Evolutionary conservation across 2,797 vertebrate species (phyloP).

Genomic region (Sebastes trivittatus): DNA sequence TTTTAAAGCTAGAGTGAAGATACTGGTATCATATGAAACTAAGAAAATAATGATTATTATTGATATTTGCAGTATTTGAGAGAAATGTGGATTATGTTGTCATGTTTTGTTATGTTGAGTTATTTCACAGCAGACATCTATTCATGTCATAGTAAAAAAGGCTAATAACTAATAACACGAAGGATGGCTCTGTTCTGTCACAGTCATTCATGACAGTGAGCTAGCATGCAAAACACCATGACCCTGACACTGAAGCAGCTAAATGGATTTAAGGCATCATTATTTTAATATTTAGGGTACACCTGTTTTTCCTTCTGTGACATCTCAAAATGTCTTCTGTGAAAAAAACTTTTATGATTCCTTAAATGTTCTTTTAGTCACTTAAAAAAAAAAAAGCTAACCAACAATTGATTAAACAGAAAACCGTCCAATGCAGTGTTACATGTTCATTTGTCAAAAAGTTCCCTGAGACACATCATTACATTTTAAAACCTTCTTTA

Average conservation of each 20-base stretch:
- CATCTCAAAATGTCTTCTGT: background rate
- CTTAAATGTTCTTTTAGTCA: background rate
- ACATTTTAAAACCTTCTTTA: background rate
- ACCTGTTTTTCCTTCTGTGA: background rate
- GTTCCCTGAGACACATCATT: background rate
- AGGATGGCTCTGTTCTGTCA: background rate
- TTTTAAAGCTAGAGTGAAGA: no score
- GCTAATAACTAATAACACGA: background rate
- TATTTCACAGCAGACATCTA: background rate
- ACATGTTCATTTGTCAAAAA: conserved; percentile 2
- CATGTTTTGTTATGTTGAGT: background rate
- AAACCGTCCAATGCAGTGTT: background rate
- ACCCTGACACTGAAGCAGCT: no score
- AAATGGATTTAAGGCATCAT: no score
- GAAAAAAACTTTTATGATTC: background rate
- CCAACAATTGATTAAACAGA: background rate
- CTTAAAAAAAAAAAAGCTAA: background rate
- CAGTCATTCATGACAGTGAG: background rate
- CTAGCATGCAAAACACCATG: background rate
- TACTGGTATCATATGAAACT: no score
- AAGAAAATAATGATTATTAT: no score
- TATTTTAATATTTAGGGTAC: no score
- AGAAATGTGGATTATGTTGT: background rate
- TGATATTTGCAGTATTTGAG: background rate
- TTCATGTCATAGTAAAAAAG: background rate